Evolutionary conservation across 2,113 vertebrate species (phyloP).

Genomic region (Tursiops truncatus): DNA sequence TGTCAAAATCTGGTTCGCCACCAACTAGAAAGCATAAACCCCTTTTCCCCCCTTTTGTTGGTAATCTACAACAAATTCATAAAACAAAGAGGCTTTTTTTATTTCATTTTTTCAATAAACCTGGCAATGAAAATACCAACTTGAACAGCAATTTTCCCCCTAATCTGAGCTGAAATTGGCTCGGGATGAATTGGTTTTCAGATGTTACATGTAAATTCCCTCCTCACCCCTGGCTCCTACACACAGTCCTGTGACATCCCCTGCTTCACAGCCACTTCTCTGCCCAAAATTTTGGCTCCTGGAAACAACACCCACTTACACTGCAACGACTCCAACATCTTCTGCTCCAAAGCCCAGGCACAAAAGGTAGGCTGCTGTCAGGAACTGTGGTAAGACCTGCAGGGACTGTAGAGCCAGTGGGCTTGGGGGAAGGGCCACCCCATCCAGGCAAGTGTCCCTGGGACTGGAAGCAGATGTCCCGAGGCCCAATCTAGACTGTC

Average conservation of each 20-base stretch:
- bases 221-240: background rate
- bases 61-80: conserved; percentile 71
- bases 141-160: conserved; percentile 43
- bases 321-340: background rate
- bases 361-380: background rate
- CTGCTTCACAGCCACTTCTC: background rate
- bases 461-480: background rate
- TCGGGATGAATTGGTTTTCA: conserved; percentile 69
- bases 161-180: conserved; percentile 71
- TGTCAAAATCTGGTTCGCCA: background rate
- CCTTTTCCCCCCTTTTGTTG: background rate
- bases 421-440: background rate
- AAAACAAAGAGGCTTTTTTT: conserved; percentile 74
- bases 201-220: conserved; percentile 60
- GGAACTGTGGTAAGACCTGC: background rate
- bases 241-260: background rate
- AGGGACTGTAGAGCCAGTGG: rapidly evolving
- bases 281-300: background rate
- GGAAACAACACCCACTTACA: background rate
- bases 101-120: conserved; percentile 82
- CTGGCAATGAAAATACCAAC: conserved; percentile 77
- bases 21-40: background rate
- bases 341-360: background rate
- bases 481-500: background rate
- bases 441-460: rapidly evolving